A percentile compares a stretch with the other conserved stretches of the same genome.
These are phyloP conservation scores for Alauda arvensis DNA, from an alignment of 2,797 vertebrate species.

Conservation along the genomic window DNA sequence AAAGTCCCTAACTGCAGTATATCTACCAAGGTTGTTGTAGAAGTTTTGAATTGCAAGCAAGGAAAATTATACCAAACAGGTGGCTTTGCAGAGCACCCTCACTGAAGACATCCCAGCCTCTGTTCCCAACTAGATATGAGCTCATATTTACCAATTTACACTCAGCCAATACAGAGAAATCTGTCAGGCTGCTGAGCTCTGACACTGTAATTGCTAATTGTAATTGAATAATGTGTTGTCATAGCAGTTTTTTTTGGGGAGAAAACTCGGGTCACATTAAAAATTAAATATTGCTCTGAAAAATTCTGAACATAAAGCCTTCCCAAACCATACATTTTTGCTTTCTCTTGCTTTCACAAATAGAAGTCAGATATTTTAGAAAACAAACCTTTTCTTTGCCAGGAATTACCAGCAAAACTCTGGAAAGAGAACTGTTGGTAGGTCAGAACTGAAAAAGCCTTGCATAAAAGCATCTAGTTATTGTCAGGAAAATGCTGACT, in stretches of 20 bases:
- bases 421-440: not conserved
- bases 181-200: not conserved
- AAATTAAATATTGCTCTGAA: not conserved
- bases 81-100: not conserved
- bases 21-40: not conserved
- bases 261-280: not conserved
- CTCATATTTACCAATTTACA: not conserved
- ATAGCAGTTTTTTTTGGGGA: not conserved
- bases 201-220: not conserved
- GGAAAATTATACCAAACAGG: not conserved
- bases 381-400: not conserved
- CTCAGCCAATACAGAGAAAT: accelerated
- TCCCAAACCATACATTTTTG: not conserved
- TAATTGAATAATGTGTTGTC: not conserved
- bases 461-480: not conserved
- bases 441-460: not conserved
- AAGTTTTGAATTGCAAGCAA: not conserved
- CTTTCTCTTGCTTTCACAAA: not conserved
- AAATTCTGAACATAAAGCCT: not conserved
- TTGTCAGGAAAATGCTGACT: not conserved
- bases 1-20: not conserved
- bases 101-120: not conserved
- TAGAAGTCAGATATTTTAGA: not conserved
- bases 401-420: not conserved
- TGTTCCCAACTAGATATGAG: not conserved